phyloP scores from a whole-genome alignment of 2,113 vertebrate species.

The Oncorhynchus masou region DNA sequence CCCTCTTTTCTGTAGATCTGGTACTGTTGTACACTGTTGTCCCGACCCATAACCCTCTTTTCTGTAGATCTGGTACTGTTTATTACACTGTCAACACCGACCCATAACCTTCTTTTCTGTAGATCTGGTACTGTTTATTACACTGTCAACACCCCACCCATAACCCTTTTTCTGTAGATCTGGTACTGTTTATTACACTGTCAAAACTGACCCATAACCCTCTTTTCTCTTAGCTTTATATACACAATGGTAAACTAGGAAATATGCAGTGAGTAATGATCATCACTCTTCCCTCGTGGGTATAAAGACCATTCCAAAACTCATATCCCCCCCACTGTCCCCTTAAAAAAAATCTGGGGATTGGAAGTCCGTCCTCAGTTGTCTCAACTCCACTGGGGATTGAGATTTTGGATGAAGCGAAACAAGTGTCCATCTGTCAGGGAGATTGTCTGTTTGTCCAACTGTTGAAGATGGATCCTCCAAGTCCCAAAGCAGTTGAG shows the following conservation, averaged over 20 bases:
- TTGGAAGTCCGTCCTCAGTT: background rate
- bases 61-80: no score
- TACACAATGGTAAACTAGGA: conserved; percentile 44
- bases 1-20: no score
- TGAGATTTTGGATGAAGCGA: conserved; percentile 38
- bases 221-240: conserved; percentile 43
- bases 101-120: no score
- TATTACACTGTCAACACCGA: no score
- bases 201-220: no score
- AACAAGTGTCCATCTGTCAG: conserved; percentile 59
- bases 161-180: no score
- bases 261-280: background rate
- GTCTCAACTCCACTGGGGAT: conserved; percentile 30
- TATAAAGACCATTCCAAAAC: background rate
- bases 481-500: conserved; percentile 22
- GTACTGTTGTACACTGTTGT: no score
- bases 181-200: no score
- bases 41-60: no score
- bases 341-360: background rate
- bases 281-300: background rate
- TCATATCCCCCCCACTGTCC: background rate
- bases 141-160: no score
- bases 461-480: conserved; percentile 51
- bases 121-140: no score
- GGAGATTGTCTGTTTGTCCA: conserved; percentile 59